These are phyloP conservation scores for Microcebus jonahi DNA, from an alignment of 2,113 vertebrate genomes.

Conservation along the genomic window DNA sequence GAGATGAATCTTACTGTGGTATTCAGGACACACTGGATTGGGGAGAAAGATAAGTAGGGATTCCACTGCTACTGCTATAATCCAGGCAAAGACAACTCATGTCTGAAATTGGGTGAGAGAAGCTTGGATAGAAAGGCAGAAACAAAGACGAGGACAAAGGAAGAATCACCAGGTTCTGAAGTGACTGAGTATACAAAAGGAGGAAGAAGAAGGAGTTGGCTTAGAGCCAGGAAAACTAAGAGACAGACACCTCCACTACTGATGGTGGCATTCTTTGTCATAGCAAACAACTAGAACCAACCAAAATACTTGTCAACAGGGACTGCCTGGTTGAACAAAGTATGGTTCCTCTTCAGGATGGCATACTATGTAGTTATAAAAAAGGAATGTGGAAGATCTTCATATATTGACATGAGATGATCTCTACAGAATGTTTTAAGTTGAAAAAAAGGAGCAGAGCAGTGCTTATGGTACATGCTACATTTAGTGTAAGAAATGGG, in stretches of 20 bases:
- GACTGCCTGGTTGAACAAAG: neutral
- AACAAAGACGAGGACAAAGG: slow-evolving; percentile 29
- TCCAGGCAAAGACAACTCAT: neutral
- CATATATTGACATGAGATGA: neutral
- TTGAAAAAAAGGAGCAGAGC: neutral
- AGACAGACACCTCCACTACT: neutral
- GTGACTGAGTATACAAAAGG: neutral
- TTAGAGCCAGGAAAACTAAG: neutral
- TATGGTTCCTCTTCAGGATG: neutral
- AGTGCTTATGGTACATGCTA: neutral
- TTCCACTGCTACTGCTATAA: neutral
- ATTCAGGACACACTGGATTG: neutral
- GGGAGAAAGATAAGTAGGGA: neutral
- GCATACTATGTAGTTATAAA: neutral
- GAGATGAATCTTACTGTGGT: neutral
- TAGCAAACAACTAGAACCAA: neutral
- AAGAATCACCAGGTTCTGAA: neutral
- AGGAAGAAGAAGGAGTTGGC: neutral
- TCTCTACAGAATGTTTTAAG: neutral
- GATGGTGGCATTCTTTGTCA: neutral
- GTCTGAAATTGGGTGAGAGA: neutral
- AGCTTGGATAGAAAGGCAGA: neutral
- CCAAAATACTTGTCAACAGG: neutral
- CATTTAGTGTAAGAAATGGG: neutral
- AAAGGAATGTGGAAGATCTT: neutral